Evolutionary conservation across 2,888 invertebrate genomes (phyloP).

Genomic region (Slavum lentiscoides): DNA sequence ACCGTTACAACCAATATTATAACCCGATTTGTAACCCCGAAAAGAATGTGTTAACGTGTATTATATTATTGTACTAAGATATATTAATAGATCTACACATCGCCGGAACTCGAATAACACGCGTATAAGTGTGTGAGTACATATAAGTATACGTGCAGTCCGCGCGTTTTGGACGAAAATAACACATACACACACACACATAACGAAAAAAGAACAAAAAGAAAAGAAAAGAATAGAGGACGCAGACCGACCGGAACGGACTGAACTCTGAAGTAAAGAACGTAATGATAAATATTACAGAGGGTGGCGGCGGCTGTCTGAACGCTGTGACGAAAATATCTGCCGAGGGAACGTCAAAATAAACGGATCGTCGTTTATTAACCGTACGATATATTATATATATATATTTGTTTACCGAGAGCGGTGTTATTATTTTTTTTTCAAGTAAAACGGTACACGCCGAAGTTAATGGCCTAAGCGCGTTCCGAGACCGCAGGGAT

Average conservation of each 20-base stretch:
- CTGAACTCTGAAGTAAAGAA: too few relatives aligned
- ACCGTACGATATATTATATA: constrained; percentile 6
- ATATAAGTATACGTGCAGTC: neutral
- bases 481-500: too few relatives aligned
- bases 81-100: neutral
- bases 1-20: too few relatives aligned
- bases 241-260: too few relatives aligned
- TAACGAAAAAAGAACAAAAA: neutral
- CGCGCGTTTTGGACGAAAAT: neutral
- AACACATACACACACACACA: too few relatives aligned
- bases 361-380: constrained; percentile 43
- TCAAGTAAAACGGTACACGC: too few relatives aligned
- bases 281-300: constrained; percentile 32
- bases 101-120: neutral
- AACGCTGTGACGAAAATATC: constrained; percentile 47
- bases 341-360: constrained; percentile 46
- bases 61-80: too few relatives aligned
- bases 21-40: neutral
- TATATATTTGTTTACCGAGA: neutral
- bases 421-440: too few relatives aligned
- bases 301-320: neutral
- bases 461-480: too few relatives aligned
- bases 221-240: neutral
- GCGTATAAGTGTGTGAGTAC: neutral
- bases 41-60: neutral